phyloP scores from a whole-genome alignment of 2,888 invertebrate genomes.

The Conistra vaccinii region DNA sequence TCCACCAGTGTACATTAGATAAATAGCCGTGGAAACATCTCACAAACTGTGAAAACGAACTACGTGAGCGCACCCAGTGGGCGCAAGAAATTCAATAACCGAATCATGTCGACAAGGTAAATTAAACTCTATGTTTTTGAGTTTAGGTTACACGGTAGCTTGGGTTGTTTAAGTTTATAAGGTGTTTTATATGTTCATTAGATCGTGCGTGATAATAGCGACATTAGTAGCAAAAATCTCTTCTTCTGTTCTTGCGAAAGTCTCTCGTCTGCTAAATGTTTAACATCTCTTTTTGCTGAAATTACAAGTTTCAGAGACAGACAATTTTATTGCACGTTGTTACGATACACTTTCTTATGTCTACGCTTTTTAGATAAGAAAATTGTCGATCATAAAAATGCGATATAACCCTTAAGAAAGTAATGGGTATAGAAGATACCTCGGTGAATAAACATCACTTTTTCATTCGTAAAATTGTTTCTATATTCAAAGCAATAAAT shows the following conservation, averaged over 20 bases:
- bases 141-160: conserved; percentile 7
- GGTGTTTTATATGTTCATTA: conserved; percentile 51
- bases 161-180: conserved; percentile 31
- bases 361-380: conserved; percentile 46
- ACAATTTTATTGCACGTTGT: conserved; percentile 42
- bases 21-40: conserved; percentile 49
- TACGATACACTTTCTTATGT: conserved; percentile 40
- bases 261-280: conserved; percentile 51
- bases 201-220: conserved; percentile 69
- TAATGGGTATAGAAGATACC: conserved; percentile 52
- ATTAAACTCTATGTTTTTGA: conserved; percentile 8
- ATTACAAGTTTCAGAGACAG: conserved; percentile 54
- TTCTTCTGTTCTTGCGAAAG: conserved; percentile 62
- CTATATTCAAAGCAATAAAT: conserved; percentile 61
- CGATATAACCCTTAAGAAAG: conserved; percentile 59
- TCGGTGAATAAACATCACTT: conserved; percentile 58
- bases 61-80: conserved; percentile 37
- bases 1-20: conserved; percentile 34
- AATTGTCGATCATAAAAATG: conserved; percentile 56
- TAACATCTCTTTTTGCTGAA: conserved; percentile 53
- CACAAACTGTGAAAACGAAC: conserved; percentile 55
- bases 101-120: conserved; percentile 15
- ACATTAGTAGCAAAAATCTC: conserved; percentile 68
- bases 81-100: conserved; percentile 54
- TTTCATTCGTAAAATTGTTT: conserved; percentile 63